Base-by-base conservation (phyloP, 1,140 invertebrate species). In the Agraylea sexmaculata region DNA sequence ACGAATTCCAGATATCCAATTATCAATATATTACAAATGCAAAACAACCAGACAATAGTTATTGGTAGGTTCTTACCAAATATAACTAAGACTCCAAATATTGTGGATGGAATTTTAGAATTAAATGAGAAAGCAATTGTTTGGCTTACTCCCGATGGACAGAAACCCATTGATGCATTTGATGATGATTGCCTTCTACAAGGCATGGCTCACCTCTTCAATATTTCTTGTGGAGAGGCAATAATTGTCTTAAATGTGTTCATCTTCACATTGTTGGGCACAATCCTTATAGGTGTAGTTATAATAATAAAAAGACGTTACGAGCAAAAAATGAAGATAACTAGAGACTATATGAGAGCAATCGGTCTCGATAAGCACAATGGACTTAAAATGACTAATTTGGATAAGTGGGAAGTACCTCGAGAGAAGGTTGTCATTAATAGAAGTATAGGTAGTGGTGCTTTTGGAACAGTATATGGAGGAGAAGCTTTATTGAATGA, bases 351-450 rank as follows among this genome's bases (percentile, higher is more conserved):
- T 29, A 80, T 88, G 67, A 73, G 78, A 47, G 75, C 78, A 34
- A 68, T 85, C 16, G 78, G 83, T 3, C 60, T 80, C 11, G 72
- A 78, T 51, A 59, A 81, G 4, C 51, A 76, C 1, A 60, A 69
- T 38, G 52, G 58, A 21, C 51, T 68, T 16, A 60, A 68, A 7
- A 52, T 64, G 40, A 65, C 57, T 1, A 60, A 64, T 10, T 60
- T 89, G 8, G 87, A 90, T 53, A 83, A 84, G 50, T 92, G 87
- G 85, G 87, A 93, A 62, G 73, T 92, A 20, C 73, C 83, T 0
- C 64, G 85, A 27, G 80, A 90, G 45, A 69, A 76, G 32, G 79
- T 93, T 2, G 82, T 91, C n/a, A 78, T 92, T n/a, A 92, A 92
- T 60, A 65, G 88, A 13, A 83, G 81, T 53, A 61, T 91, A 0